Conservation (phyloP, 1,140 invertebrate species). For the Eubasilissa regina region DNA sequence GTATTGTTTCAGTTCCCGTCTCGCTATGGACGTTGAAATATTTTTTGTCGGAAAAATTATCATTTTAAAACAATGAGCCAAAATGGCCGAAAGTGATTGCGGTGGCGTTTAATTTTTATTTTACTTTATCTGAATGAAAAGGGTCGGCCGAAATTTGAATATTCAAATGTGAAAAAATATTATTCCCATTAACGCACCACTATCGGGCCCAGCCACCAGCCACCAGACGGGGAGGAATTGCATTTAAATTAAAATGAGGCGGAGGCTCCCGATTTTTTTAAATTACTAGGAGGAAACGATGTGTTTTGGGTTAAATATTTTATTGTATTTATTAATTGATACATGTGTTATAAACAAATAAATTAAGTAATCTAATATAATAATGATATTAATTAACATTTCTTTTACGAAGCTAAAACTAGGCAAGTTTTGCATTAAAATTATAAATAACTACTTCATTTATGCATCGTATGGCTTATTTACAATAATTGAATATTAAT, state of each 20-base stretch:
- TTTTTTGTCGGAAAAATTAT: slow-evolving; percentile 1
- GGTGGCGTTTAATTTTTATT: slow-evolving; percentile 18
- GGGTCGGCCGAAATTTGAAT: slow-evolving; percentile 26
- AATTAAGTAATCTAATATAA: too few relatives aligned
- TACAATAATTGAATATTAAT: too few relatives aligned
- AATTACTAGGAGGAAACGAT: not conserved
- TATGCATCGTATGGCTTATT: too few relatives aligned
- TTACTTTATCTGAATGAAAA: slow-evolving; percentile 25
- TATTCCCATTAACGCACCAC: slow-evolving; percentile 30
- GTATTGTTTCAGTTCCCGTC: not conserved
- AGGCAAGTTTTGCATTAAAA: too few relatives aligned
- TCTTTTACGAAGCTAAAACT: too few relatives aligned
- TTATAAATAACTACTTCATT: too few relatives aligned
- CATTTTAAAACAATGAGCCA: slow-evolving; percentile 22
- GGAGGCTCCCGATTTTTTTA: not conserved
- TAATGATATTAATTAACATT: too few relatives aligned
- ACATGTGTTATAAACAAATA: too few relatives aligned
- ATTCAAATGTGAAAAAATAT: slow-evolving; percentile 35
- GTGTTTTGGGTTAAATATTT: not conserved
- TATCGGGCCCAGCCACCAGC: too few relatives aligned
- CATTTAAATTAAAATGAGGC: slow-evolving; percentile 17
- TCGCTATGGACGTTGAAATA: not conserved
- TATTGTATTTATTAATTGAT: too few relatives aligned
- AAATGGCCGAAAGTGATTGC: slow-evolving; percentile 28
- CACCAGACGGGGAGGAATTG: slow-evolving; percentile 2